Base-by-base conservation (phyloP, 64 coral and sea anemone genomes). In the Stylophora pistillata region DNA sequence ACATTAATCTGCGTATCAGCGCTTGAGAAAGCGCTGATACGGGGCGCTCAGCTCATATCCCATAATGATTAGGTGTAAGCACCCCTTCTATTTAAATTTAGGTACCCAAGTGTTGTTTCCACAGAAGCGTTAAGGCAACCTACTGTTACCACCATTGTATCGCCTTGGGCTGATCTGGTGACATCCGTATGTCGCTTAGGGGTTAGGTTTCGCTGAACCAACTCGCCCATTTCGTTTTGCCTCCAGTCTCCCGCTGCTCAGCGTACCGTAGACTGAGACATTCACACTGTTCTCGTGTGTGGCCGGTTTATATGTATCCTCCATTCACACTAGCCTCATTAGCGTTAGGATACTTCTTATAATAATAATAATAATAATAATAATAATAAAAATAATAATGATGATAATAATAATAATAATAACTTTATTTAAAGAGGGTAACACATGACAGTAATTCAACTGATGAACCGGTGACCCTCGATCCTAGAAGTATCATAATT, bases 81-180 rank as follows among this genome's bases (percentile, higher is more conserved):
- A 78, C 10, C 20, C 2, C 10, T 9, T n/a, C 25, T 0, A 55
- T 78, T 13, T 78, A 78, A 56, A 78, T 57, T 56, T n/a, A n/a
- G 0, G 15, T 21, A 23, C 0, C 23, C 4, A 23, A 1, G 1
- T 0, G 0, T 0, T 2, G 1, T 1, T 1, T 13, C 2, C 12
- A n/a, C 56, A 52, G 75, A 78, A 78, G 75, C 75, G 75, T 78
- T 78, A 78, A 52, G 75, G 75, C 53, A 78, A 78, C 75, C 56
- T 78, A 14, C 53, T n/a, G 75, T 13, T 78, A 52, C 53, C 75
- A 78, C 47, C 75, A 78, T 57, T 9, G 75, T 53, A 78, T 78
- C 75, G 75, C 75, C 53, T 55, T 47, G 25, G 53, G 75, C 75
- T 56, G 75, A 78, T 78, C 75, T 78, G 75, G 75, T 78, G 75